Percentiles rank a stretch among this genome's conserved stretches.
phyloP scores from a whole-genome alignment of 2,888 invertebrate genomes.

The Allygus modestus region DNA sequence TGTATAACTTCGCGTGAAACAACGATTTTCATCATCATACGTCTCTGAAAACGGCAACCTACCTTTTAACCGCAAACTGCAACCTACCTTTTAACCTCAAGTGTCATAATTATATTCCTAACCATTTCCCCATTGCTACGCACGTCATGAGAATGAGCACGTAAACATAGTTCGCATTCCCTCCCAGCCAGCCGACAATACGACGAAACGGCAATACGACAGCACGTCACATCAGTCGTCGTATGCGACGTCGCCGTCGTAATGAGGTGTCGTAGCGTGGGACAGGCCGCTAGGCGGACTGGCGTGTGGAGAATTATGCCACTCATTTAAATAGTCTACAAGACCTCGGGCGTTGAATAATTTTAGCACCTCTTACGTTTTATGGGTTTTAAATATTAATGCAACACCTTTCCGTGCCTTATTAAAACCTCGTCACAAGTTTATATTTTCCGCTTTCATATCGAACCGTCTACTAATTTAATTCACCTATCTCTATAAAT shows the following conservation, averaged over 20 bases:
- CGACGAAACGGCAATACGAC: neutral
- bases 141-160: neutral
- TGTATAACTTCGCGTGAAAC: too few species aligned
- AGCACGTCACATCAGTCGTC: neutral
- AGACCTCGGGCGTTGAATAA: slow-evolving; percentile 38
- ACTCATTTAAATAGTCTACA: slow-evolving; percentile 41
- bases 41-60: too few species aligned
- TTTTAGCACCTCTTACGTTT: slow-evolving; percentile 45
- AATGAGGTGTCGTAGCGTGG: neutral
- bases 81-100: too few species aligned
- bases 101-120: too few species aligned
- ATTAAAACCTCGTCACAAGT: slow-evolving; percentile 18
- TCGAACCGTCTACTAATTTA: too few species aligned
- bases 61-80: too few species aligned
- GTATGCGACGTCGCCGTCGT: slow-evolving; percentile 26
- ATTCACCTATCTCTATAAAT: too few species aligned
- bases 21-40: too few species aligned
- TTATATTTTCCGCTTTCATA: too few species aligned
- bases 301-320: slow-evolving; percentile 31
- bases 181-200: neutral
- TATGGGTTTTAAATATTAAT: slow-evolving; percentile 37
- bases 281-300: slow-evolving; percentile 1
- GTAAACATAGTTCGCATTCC: neutral
- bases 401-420: slow-evolving; percentile 27
- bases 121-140: neutral